Evolutionary conservation across 2,888 invertebrate genomes (phyloP).

Genomic region (Protophormia terraenovae): DNA sequence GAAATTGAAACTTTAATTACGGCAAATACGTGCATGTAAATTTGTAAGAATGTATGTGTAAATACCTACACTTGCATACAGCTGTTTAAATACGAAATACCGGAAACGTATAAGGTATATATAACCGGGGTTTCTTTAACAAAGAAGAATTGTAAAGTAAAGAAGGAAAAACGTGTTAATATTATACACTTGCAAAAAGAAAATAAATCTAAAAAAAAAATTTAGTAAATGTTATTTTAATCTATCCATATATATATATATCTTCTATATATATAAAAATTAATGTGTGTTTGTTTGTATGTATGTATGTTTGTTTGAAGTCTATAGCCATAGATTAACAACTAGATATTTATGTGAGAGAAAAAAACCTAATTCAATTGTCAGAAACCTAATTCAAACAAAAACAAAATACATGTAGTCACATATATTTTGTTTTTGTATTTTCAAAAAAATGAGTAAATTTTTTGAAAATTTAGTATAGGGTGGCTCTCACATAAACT

Average conservation of each 20-base stretch:
- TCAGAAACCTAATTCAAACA: too few species aligned
- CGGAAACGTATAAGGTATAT: conserved; percentile 52
- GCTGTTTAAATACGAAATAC: conserved; percentile 30
- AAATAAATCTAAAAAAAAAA: neutral
- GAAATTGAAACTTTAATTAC: conserved; percentile 68
- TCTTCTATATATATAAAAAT: neutral
- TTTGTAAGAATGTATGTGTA: neutral
- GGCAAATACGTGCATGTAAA: conserved; percentile 47
- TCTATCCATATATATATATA: neutral
- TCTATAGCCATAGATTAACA: too few species aligned
- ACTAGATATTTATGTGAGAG: too few species aligned
- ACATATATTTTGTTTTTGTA: too few species aligned
- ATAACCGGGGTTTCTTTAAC: neutral
- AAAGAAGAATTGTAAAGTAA: neutral
- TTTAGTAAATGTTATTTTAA: neutral
- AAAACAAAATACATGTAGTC: too few species aligned
- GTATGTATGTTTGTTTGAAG: too few species aligned
- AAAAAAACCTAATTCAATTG: too few species aligned
- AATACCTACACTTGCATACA: neutral
- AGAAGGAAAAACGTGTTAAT: conserved; percentile 1
- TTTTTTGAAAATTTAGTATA: too few species aligned
- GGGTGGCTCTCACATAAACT: too few species aligned
- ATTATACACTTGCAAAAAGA: neutral
- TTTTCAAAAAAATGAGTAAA: too few species aligned
- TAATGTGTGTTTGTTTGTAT: too few species aligned